Evolutionary conservation across 1,140 invertebrate genomes (phyloP).

Genomic region (Drosophila guanche): DNA sequence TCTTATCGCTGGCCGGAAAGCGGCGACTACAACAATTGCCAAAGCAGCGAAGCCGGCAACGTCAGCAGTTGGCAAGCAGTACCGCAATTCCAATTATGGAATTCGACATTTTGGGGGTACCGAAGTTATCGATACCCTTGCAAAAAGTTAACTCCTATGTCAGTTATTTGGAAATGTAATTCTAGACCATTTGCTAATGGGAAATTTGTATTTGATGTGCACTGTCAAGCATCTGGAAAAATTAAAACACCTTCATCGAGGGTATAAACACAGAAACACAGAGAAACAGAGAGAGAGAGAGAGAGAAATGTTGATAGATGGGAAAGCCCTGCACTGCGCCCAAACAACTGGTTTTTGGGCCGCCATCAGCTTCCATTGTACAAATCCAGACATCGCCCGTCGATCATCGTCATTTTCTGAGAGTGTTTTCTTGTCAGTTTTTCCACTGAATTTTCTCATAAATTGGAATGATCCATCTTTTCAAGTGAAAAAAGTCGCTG

Average conservation of each 20-base stretch:
- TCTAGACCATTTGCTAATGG: no score
- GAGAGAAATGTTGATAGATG: constrained; percentile 20
- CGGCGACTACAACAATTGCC: constrained; percentile 48
- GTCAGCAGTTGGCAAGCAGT: constrained; percentile 25
- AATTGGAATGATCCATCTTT: constrained; percentile 68
- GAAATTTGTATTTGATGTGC: no score
- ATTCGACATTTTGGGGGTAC: neutral
- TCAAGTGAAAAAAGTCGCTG: constrained; percentile 66
- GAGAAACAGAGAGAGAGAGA: constrained; percentile 3
- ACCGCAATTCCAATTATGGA: constrained; percentile 34
- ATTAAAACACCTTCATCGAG: no score
- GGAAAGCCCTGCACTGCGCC: constrained; percentile 25
- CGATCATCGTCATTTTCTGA: constrained; percentile 50
- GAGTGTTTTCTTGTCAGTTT: constrained; percentile 23
- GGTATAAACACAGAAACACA: constrained; percentile 10
- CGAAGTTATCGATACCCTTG: no score
- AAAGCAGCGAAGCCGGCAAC: constrained; percentile 44
- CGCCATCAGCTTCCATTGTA: constrained; percentile 38
- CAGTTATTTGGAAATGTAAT: no score
- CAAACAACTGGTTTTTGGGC: constrained; percentile 65
- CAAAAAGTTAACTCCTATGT: no score
- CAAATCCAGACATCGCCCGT: constrained; percentile 41
- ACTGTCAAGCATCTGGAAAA: no score
- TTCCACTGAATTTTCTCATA: constrained; percentile 71
- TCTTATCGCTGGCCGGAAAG: constrained; percentile 68